phyloP scores from a whole-genome alignment of 2,797 vertebrate genomes.

The Sebastes elongatus region DNA sequence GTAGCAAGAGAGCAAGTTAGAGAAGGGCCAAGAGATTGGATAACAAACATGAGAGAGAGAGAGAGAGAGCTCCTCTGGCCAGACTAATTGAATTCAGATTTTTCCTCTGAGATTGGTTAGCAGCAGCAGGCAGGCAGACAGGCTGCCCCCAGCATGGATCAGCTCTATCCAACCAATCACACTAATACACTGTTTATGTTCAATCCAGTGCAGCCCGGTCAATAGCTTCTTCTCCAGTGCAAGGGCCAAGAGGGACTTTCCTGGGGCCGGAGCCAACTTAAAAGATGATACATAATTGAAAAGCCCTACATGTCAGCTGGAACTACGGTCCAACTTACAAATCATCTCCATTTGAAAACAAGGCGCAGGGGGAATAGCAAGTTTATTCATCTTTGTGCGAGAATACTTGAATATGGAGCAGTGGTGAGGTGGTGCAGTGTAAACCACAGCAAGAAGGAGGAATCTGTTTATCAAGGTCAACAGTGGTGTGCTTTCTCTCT shows the following conservation, averaged over 20 bases:
- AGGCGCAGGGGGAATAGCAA: background rate
- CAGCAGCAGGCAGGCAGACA: conserved; percentile 69
- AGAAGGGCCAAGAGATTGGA: conserved; percentile 48
- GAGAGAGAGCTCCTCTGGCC: conserved; percentile 46
- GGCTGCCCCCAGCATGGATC: conserved; percentile 71
- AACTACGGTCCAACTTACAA: background rate
- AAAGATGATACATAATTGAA: conserved; percentile 41
- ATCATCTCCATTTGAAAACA: conserved; percentile 9
- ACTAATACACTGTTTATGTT: conserved; percentile 79
- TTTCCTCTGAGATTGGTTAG: conserved; percentile 76
- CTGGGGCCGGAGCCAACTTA: conserved; percentile 22
- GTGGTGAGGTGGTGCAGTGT: background rate
- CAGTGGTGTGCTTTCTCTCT: conserved; percentile 13
- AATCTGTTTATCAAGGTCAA: conserved; percentile 40
- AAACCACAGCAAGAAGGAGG: background rate
- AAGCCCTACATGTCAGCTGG: background rate
- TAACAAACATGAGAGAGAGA: conserved; percentile 55
- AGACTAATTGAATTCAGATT: conserved; percentile 80
- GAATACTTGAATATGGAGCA: background rate
- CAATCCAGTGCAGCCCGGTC: conserved; percentile 66
- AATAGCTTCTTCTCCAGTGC: conserved; percentile 54
- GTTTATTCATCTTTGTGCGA: background rate
- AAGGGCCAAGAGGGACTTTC: conserved; percentile 52
- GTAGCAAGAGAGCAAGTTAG: conserved; percentile 31
- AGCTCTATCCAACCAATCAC: conserved; percentile 75